Base-by-base conservation (phyloP, 2,797 vertebrate species). In the Chromobotia macracanthus region DNA sequence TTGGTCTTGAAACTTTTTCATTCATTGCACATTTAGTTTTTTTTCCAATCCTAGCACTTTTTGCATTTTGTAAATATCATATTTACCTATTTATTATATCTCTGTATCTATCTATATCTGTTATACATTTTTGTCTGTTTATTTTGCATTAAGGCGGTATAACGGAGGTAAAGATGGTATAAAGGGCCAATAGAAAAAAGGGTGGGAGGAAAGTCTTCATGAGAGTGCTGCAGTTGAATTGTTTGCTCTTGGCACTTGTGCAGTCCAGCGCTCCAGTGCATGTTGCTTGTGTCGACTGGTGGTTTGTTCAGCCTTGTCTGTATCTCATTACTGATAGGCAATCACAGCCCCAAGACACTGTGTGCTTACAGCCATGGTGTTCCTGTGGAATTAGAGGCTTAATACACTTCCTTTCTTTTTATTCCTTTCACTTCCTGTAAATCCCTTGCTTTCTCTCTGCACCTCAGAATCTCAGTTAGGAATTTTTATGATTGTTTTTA, bases 241-340 rank as follows among this genome's bases (percentile, higher is more conserved):
- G 64, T 35, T 77, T 46, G 55, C 53, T 61, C 16, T 61, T 77
- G 66, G n/a, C 11, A 35, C 66, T 70, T 35, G 21, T 31, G 38
- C 28, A 38, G 13, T 46, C 15, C 10, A 19, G n/a, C 1, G 60
- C 58, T 61, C 18, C 35, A 56, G 28, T 28, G 28, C 28, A 18
- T 74, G 48, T 50, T 63, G 50, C 28, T 82, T 82, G 70, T 84
- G 70, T 83, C 41, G 77, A 77, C 76, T 61, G 58, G 81, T 64
- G 63, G 53, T 78, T 67, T 83, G 84, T 83, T 76, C 72, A 81
- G 70, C 80, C 83, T 84, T 83, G 81, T 83, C 35, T 48, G 60
- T 81, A 83, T 85, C 84, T 83, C 79, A 75, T 80, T 85, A 78
- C 80, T 69, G 84, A 85, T 85, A 81, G 53, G 28, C 60, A 81